Percentiles rank a stretch among this genome's conserved stretches.
Conservation (phyloP, 2,113 vertebrate species). For the Melospiza georgiana region DNA sequence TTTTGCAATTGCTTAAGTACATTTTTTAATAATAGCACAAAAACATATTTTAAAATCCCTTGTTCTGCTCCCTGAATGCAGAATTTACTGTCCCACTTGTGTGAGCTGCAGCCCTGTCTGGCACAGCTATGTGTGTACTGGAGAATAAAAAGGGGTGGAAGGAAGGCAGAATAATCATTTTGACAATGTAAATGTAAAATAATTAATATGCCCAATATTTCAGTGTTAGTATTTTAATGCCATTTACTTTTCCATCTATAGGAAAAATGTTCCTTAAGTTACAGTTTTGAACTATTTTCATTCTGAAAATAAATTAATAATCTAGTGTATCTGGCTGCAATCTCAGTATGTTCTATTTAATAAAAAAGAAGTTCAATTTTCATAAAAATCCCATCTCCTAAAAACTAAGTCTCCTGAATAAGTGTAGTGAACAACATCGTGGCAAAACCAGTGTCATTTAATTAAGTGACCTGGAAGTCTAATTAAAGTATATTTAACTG, state of each 20-base stretch:
- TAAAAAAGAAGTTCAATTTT: not conserved
- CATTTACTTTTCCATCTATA: not conserved
- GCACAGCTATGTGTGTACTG: not conserved
- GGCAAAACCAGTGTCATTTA: not conserved
- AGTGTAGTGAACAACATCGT: not conserved
- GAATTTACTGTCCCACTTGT: not conserved
- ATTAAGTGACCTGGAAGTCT: not conserved
- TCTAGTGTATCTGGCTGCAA: not conserved
- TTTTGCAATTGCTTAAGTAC: not conserved
- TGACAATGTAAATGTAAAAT: not conserved
- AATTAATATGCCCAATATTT: not conserved
- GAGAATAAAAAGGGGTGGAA: not conserved
- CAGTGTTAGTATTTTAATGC: not conserved
- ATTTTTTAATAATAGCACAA: not conserved
- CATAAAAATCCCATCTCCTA: not conserved
- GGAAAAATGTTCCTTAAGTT: not conserved
- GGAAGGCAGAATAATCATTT: not conserved
- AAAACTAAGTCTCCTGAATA: not conserved
- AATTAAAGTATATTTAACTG: not conserved
- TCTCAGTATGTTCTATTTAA: not conserved
- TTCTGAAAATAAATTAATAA: constrained; percentile 24
- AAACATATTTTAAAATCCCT: not conserved
- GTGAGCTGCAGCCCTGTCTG: not conserved
- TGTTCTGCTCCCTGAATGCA: not conserved
- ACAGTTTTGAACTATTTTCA: not conserved